A percentile compares a stretch with the other conserved stretches of the same genome.
These are phyloP conservation scores for Salpingus planirostris DNA, from an alignment of 2,888 invertebrate species.

Conservation along the genomic window DNA sequence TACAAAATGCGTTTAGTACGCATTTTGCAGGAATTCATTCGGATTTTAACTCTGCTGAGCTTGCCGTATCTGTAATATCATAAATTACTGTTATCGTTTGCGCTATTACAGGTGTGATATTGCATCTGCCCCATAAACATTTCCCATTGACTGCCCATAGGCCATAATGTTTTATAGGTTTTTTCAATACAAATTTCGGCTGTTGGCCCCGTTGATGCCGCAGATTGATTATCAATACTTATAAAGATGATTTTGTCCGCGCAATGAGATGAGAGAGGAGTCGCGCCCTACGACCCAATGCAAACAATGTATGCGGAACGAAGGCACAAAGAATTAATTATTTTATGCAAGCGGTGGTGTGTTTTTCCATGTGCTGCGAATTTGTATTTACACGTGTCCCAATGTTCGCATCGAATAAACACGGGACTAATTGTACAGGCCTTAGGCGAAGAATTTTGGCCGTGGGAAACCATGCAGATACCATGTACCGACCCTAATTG, in stretches of 20 bases:
- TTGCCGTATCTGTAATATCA: constrained; percentile 15
- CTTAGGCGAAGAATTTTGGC: constrained; percentile 11
- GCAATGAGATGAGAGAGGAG: too few relatives aligned
- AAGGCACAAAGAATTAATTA: neutral
- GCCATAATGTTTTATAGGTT: too few relatives aligned
- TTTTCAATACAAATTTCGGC: too few relatives aligned
- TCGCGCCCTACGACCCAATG: too few relatives aligned
- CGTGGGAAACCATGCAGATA: constrained; percentile 12
- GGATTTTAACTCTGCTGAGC: constrained; percentile 13
- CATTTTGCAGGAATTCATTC: constrained; percentile 9
- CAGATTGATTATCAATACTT: too few relatives aligned
- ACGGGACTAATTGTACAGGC: constrained; percentile 12
- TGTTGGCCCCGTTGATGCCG: too few relatives aligned
- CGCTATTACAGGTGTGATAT: constrained; percentile 15
- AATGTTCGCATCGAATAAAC: constrained; percentile 13
- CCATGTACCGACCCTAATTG: constrained; percentile 2
- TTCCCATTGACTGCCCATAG: constrained; percentile 10
- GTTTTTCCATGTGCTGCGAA: constrained; percentile 5
- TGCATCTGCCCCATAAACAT: constrained; percentile 16
- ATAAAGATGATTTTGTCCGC: too few relatives aligned
- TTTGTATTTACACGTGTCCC: constrained; percentile 11
- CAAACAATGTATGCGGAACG: neutral
- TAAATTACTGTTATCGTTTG: constrained; percentile 14
- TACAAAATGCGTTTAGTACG: constrained; percentile 11
- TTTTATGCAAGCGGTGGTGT: neutral